phyloP scores from a whole-genome alignment of 2,113 vertebrate species.

The Sterrhoptilus dennistouni region DNA sequence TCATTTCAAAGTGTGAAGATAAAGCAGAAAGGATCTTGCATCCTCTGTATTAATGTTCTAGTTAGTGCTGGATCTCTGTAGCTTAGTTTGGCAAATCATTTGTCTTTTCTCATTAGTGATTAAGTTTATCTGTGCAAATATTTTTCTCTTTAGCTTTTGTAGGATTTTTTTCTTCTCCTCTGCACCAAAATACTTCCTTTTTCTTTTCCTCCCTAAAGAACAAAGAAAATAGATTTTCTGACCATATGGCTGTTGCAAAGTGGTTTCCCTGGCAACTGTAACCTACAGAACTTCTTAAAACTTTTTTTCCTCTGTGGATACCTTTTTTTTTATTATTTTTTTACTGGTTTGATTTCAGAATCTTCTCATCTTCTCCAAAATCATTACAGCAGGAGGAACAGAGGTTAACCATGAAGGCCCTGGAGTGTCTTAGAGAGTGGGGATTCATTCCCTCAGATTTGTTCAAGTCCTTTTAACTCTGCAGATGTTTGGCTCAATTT shows the following conservation, averaged over 20 bases:
- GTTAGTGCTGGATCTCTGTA: background rate
- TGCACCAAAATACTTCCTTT: background rate
- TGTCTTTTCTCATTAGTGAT: slow-evolving; percentile 22
- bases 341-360: slow-evolving; percentile 32
- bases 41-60: background rate
- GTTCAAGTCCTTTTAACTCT: background rate
- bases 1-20: background rate
- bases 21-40: background rate
- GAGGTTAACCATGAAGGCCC: background rate
- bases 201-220: background rate
- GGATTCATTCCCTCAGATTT: background rate
- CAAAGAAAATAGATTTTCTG: slow-evolving; percentile 11
- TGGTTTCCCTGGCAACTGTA: slow-evolving; percentile 62
- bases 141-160: background rate
- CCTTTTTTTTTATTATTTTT: background rate
- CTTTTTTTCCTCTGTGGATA: background rate
- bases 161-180: background rate
- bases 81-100: background rate
- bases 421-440: background rate
- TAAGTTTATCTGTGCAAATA: background rate
- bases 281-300: slow-evolving; percentile 35
- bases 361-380: slow-evolving; percentile 22
- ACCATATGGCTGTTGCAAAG: slow-evolving; percentile 15
- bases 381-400: background rate
- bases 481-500: background rate